Base-by-base conservation (phyloP, 2,797 vertebrate genomes). In the Sebastolobus alascanus region DNA sequence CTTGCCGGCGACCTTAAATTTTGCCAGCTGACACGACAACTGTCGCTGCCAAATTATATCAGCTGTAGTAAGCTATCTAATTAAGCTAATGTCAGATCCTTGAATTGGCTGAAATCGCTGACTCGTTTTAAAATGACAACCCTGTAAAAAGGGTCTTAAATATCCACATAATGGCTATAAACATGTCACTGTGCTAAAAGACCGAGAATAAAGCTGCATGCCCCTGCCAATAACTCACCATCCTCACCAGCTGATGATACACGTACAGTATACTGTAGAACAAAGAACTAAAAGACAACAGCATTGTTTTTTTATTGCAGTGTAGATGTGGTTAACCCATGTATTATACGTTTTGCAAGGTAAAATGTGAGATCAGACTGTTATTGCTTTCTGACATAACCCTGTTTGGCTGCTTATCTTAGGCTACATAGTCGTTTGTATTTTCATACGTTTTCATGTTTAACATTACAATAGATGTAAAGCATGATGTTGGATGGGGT, bases 31-130 rank as follows among this genome's bases (percentile, higher is more conserved):
- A 46, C 4, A 46, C 20, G 8, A 11, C 31, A n/a, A 61, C 18
- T 61, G 31, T 11, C 20, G 1, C 25, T 67, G 25, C 40, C 38
- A 29, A 43, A 20, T 67, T 43, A 29, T 18, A 2, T 65, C 65
- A 61, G 10, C 9, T 29, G 66, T 68, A n/a, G 10, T 22, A 20
- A 33, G 18, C 13, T 50, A 12, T 27, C 20, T 37, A 27, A 67
- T 77, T 70, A 31, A 61, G 58, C 18, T 63, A 69, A 64, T 60
- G n/a, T 37, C 4, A 37, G 55, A 31, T n/a, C 66, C 46, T 10
- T 31, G 13, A 64, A 22, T 31, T 56, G 4, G 14, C 56, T 74
- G 46, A 68, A 50, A 60, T 60, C 1, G 18, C 56, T 68, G 52
- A 75, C 63, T 40, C 3, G 4, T 60, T 68, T 75, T 16, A 16